Evolutionary conservation across 2,797 vertebrate species (phyloP), one percentile per base, ranked within the genome.

Genomic region (Channallabes apus): DNA sequence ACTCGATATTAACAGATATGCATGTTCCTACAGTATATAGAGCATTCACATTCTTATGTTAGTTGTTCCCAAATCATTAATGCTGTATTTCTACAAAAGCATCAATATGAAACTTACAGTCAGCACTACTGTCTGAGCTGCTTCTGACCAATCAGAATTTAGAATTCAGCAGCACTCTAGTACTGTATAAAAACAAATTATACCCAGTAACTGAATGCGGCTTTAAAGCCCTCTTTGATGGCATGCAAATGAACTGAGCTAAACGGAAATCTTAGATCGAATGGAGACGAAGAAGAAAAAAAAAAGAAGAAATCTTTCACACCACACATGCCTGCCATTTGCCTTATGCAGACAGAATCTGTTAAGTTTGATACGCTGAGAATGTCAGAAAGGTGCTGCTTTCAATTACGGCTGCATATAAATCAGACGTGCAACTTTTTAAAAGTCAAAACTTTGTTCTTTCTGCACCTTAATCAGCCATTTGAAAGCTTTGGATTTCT

Each of bases 341-440:
- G 73, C n/a, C 22, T 64, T 46, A n/a, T 38, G 32, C 61, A 24
- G 29, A 58, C 29, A 59, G 83, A 15, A 35, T 61, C 17, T 84
- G 83, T 78, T 78, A 59, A 35, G 29, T 85, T 85, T 85, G 84
- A 65, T 73, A 56, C 29, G 65, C 27, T 73, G 73, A 76, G 32
- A 46, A 22, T 79, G 65, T 72, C 51, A 73, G 35, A 29, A 41
- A 27, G 15, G 22, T 78, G 80, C 68, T 68, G 29, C 32, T 79
- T n/a, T 78, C 84, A 82, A 85, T 72, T 69, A 79, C 3, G 32
- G 51, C 64, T 68, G 22, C 27, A 79, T 46, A 54, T 76, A 59
- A 80, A 80, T 90, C 73, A 77, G 29, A 14, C 1, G 17, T 7
- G 4, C 18, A 76, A 76, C 73, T 58, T 58, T 56, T 58, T 56